Conservation (phyloP, 2,888 invertebrate genomes). For the Trachelus troglodyta region DNA sequence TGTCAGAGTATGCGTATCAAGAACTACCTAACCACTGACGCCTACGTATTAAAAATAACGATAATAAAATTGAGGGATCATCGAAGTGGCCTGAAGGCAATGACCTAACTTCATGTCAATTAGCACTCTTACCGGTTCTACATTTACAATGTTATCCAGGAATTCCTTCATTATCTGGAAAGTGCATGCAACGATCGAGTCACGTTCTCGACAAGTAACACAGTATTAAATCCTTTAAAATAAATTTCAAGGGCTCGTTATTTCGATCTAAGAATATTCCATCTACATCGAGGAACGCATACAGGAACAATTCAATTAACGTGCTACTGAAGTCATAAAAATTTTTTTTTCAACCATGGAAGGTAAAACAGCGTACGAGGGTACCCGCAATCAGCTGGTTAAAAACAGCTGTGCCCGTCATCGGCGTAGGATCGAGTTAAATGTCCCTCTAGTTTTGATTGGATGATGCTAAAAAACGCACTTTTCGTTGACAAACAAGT, state of each 20-base stretch:
- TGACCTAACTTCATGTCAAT: background rate
- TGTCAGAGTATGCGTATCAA: background rate
- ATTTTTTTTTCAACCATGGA: background rate
- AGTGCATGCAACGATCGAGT: background rate
- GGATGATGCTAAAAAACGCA: background rate
- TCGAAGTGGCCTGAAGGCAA: background rate
- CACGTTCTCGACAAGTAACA: background rate
- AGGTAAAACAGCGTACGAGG: background rate
- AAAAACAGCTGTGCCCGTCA: constrained; percentile 62
- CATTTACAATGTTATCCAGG: background rate
- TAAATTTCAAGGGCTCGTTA: background rate
- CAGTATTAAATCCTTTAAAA: background rate
- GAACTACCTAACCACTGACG: background rate
- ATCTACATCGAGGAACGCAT: background rate
- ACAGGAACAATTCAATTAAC: background rate
- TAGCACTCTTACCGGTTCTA: background rate
- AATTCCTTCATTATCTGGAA: background rate
- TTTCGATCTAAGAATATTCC: background rate
- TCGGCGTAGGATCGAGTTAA: constrained; percentile 45
- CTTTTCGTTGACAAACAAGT: constrained; percentile 18
- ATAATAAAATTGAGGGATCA: background rate
- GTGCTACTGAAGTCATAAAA: background rate
- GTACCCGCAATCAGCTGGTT: constrained; percentile 56
- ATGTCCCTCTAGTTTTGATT: constrained; percentile 28
- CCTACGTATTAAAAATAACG: background rate